Evolutionary conservation across 2,113 vertebrate species (phyloP).

Genomic region (Syngnathoides biaculeatus): DNA sequence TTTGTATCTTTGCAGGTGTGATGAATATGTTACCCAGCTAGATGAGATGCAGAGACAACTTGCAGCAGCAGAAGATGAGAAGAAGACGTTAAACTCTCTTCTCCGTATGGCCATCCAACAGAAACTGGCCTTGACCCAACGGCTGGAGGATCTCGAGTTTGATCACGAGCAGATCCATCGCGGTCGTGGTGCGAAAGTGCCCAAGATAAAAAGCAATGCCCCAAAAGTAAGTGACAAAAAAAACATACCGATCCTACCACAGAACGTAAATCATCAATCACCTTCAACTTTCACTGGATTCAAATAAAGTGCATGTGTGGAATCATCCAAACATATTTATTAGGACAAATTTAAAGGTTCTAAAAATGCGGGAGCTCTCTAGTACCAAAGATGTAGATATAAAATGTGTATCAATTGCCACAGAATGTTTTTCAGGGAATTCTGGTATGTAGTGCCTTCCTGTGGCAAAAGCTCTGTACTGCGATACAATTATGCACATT

Average conservation of each 20-base stretch:
- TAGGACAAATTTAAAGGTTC: not conserved
- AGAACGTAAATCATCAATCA: not conserved
- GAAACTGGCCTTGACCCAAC: slow-evolving; percentile 94
- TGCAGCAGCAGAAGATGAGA: slow-evolving; percentile 95
- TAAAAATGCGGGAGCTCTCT: not conserved
- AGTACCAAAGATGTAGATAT: not conserved
- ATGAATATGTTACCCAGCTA: slow-evolving; percentile 94
- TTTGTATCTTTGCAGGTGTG: slow-evolving; percentile 76
- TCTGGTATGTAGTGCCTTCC: slow-evolving; percentile 26
- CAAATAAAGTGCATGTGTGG: not conserved
- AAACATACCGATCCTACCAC: not conserved
- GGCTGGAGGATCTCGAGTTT: slow-evolving; percentile 97
- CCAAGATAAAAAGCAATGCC: slow-evolving; percentile 89
- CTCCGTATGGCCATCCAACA: slow-evolving; percentile 98
- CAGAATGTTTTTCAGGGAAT: not conserved
- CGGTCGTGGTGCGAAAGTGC: slow-evolving; percentile 86
- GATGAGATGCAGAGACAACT: slow-evolving; percentile 99
- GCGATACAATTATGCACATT: not conserved
- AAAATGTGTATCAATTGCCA: slow-evolving; percentile 8
- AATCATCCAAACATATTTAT: not conserved
- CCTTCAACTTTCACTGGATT: not conserved
- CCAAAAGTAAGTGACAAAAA: slow-evolving; percentile 96
- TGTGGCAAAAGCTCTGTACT: slow-evolving; percentile 19
- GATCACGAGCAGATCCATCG: slow-evolving; percentile 94
- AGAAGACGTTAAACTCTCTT: slow-evolving; percentile 96